Evolutionary conservation across 2,888 invertebrate species (phyloP).

Genomic region (Muscina levida): DNA sequence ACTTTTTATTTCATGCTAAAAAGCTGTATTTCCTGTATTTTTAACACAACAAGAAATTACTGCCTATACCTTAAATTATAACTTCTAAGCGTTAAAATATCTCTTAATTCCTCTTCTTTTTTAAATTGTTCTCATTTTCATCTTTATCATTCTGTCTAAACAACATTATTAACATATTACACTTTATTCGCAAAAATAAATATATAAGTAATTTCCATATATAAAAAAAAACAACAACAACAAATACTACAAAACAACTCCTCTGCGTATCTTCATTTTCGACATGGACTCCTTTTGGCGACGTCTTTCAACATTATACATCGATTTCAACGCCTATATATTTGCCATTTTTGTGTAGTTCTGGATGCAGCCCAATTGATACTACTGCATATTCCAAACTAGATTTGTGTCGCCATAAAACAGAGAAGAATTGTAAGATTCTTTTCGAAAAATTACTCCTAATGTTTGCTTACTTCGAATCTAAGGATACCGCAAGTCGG

Average conservation of each 20-base stretch:
- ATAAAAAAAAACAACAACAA: neutral
- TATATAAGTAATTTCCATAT: neutral
- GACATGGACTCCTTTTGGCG: too few species aligned
- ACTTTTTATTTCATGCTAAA: too few species aligned
- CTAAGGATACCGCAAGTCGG: neutral
- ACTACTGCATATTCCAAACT: constrained; percentile 5
- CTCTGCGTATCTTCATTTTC: neutral
- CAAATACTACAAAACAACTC: constrained; percentile 1
- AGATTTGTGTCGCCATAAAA: neutral
- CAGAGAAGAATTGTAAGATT: constrained; percentile 21
- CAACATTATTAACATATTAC: too few species aligned
- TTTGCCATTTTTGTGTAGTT: constrained; percentile 38
- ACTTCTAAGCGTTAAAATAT: too few species aligned
- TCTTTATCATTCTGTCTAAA: too few species aligned
- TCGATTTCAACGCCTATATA: neutral
- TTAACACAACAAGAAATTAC: too few species aligned
- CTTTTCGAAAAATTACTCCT: constrained; percentile 36
- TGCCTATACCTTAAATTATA: too few species aligned
- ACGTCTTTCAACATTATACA: too few species aligned
- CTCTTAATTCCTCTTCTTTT: too few species aligned
- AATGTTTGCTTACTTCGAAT: constrained; percentile 40
- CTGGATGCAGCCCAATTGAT: constrained; percentile 14
- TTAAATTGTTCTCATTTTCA: too few species aligned
- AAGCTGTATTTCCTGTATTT: too few species aligned
- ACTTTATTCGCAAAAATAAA: too few species aligned